Base-by-base conservation (phyloP, 2,888 invertebrate genomes). In the Dynastes hyllus region DNA sequence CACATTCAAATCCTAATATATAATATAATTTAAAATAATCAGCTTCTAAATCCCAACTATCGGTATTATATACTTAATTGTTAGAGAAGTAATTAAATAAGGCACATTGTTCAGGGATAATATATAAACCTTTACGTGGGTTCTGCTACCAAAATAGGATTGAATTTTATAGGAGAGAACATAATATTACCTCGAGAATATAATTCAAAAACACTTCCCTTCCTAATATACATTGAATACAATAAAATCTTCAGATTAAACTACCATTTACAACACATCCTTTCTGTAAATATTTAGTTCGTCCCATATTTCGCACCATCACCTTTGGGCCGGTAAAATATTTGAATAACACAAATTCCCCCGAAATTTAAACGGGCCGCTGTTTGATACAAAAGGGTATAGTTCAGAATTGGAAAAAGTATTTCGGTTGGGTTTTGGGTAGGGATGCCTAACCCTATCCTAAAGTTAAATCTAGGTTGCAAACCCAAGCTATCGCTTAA, bases 401-500 rank as follows among this genome's bases (percentile, higher is more conserved):
- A 40, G 61, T 73, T 73, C 32, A 73, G 73, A 73, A 73, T 73
- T 73, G 58, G 73, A 73, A 73, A 73, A 61, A 73, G 58, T 73
- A 40, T 55, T 55, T 27, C 55, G 37, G 55, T 58, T 22, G 55
- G 55, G 71, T 55, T 22, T 58, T 67, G 67, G 67, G 55, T 55
- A 16, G 67, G 55, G 53, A 58, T 73, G 65, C 65, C 70, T 51
- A 27, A 63, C 77, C 61, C 76, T 58, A 58, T 58, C 55, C 75
- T 66, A 76, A 76, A 63, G 76, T 75, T 55, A 77, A 80, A 80
- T 80, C 78, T 81, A 75, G 81, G 80, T 80, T 82, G 83, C 80
- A 81, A 81, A 80, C 81, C 79, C 78, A 81, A 81, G 80, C 80
- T 80, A 80, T 80, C 81, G 79, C 80, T 79, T 79, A n/a, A n/a